Evolutionary conservation across 1,140 invertebrate genomes (phyloP), one percentile per base, ranked within the genome.

Genomic region (Halesus radiatus): DNA sequence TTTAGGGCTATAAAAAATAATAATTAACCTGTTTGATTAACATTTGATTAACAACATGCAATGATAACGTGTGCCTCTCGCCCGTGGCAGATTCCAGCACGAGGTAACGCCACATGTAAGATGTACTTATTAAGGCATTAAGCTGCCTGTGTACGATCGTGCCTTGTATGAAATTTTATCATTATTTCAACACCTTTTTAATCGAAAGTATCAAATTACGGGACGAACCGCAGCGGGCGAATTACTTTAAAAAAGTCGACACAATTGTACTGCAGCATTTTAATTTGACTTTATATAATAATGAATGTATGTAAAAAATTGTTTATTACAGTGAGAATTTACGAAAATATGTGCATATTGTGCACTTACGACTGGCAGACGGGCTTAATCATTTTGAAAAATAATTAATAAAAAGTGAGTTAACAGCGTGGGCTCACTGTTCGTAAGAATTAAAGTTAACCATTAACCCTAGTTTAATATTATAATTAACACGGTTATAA

Each of bases 21-120:
- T 32, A 68, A 68, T 68, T 50, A 68, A 45, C 64, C n/a, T 68
- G 29, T 68, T 68, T 68, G 64, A n/a, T 68, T 32, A 68, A 68
- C 13, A 37, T 16, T 68, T 68, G 64, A 45, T 45, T 68, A 37
- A 45, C 32, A 68, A 45, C 64, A 22, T 68, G 13, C 37, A 20
- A 18, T 18, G 10, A 68, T 45, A 13, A 45, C 37, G 8, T 45
- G 37, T 45, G 4, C 7, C 37, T 45, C 37, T 68, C 13, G 64
- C 64, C 64, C 29, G 5, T 68, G 20, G 64, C 64, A 10, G n/a
- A 5, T 29, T 26, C 16, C 29, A 37, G 29, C 20, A 10, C 56
- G n/a, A 16, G 4, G 29, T 26, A 23, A 23, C 56, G 56, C 15
- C 37, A 37, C 62, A 18, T 52, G 68, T 53, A 20, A 29, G 10